Conservation (phyloP, 92 coral and sea anemone genomes). For the Palythoa caribaeorum region DNA sequence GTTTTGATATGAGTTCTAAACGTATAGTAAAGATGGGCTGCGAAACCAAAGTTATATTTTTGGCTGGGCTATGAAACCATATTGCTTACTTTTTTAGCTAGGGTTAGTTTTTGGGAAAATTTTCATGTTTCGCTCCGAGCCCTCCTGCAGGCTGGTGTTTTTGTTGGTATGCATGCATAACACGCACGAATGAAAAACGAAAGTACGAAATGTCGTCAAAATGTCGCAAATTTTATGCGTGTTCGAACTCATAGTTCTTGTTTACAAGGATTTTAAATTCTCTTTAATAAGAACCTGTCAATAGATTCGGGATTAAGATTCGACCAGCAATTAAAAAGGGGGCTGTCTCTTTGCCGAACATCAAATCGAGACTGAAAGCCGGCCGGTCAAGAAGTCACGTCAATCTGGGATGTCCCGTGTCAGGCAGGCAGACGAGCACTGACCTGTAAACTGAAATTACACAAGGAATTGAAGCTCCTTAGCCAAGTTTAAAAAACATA, state of each 20-base stretch:
- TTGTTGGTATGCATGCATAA: neutral
- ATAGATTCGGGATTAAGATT: neutral
- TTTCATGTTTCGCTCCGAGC: too few relatives aligned
- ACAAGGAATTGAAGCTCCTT: neutral
- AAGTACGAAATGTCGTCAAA: neutral
- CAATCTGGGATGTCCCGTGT: conserved; percentile 33
- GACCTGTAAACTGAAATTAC: neutral
- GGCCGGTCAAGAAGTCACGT: conserved; percentile 36
- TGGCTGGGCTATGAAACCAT: too few relatives aligned
- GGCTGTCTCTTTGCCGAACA: conserved; percentile 15
- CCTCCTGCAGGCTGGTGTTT: too few relatives aligned
- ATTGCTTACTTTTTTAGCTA: too few relatives aligned
- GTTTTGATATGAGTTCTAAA: too few relatives aligned
- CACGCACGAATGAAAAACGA: neutral
- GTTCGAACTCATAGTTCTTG: neutral
- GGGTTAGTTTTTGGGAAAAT: too few relatives aligned
- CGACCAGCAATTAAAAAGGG: neutral
- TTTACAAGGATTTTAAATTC: neutral
- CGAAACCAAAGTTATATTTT: too few relatives aligned
- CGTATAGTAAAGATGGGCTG: too few relatives aligned
- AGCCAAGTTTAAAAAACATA: neutral
- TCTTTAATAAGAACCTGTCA: neutral
- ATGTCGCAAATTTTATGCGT: neutral
- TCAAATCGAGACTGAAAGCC: conserved; percentile 36
- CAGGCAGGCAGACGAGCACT: neutral